Conservation (phyloP, 2,113 vertebrate genomes). For the Rhea americana region DNA sequence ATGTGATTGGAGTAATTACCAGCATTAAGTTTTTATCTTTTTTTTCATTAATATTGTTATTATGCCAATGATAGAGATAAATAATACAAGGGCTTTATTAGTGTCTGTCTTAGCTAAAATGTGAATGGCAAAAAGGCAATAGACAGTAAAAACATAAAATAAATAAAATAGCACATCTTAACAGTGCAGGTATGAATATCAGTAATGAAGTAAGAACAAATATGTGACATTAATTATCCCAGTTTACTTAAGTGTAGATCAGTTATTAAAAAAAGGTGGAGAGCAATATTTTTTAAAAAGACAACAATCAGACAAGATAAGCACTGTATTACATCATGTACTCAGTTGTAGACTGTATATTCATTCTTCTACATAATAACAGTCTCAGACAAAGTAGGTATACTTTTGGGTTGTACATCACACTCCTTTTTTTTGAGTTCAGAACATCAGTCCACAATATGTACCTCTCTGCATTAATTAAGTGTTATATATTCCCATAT, state of each 20-base stretch:
- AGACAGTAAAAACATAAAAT: slow-evolving; percentile 19
- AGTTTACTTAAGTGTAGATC: background rate
- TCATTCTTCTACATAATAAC: background rate
- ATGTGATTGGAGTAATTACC: slow-evolving; percentile 46
- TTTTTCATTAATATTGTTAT: slow-evolving; percentile 26
- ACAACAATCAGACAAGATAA: background rate
- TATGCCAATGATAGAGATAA: slow-evolving; percentile 34
- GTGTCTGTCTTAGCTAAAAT: slow-evolving; percentile 39
- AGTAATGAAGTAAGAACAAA: slow-evolving; percentile 58
- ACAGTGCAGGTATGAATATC: slow-evolving; percentile 9
- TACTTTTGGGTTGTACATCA: background rate
- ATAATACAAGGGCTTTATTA: slow-evolving; percentile 53
- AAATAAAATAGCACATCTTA: slow-evolving; percentile 29
- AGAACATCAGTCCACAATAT: background rate
- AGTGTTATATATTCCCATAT: background rate
- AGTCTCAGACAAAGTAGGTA: background rate
- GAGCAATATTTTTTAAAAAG: background rate
- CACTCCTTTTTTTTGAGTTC: background rate
- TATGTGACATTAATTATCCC: slow-evolving; percentile 37
- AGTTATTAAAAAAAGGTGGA: background rate
- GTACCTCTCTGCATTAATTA: background rate
- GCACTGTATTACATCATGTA: background rate
- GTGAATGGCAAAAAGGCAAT: slow-evolving; percentile 12
- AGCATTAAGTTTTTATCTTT: slow-evolving; percentile 34
- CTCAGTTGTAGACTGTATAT: background rate